Percentiles rank a stretch among this genome's conserved stretches.
phyloP scores from a whole-genome alignment of 1,140 invertebrate genomes.

The Delia radicum region DNA sequence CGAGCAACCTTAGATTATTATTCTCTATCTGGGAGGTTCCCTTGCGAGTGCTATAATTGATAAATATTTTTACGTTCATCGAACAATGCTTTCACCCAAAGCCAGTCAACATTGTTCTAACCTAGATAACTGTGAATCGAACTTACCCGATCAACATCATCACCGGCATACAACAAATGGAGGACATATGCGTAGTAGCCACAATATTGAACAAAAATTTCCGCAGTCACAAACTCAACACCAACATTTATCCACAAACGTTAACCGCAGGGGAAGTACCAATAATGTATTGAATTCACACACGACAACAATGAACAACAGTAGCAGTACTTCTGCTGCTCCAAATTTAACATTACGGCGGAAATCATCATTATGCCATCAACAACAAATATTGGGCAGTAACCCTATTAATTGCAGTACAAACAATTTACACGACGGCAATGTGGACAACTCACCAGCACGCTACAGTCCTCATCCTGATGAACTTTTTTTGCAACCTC shows the following conservation, averaged over 20 bases:
- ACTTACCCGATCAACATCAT: not conserved
- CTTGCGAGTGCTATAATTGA: no score
- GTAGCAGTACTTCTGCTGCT: not conserved
- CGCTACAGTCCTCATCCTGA: constrained; percentile 44
- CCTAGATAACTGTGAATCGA: not conserved
- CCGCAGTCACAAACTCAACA: not conserved
- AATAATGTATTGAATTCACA: not conserved
- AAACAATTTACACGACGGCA: not conserved
- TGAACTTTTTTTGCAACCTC: constrained; percentile 36
- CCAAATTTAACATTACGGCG: not conserved
- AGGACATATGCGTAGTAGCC: not conserved
- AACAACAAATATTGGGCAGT: not conserved
- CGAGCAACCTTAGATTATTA: no score
- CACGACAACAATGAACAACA: not conserved
- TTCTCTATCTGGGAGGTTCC: no score
- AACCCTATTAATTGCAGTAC: not conserved
- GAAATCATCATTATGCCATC: not conserved
- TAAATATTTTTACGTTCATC: no score
- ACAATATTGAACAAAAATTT: not conserved
- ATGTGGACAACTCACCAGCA: not conserved
- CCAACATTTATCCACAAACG: not conserved
- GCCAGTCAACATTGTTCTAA: not conserved
- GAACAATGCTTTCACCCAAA: constrained; percentile 7
- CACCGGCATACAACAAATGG: not conserved
- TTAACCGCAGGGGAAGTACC: not conserved